Conservation (phyloP, 2,888 invertebrate species). For the Campoplex capitator region DNA sequence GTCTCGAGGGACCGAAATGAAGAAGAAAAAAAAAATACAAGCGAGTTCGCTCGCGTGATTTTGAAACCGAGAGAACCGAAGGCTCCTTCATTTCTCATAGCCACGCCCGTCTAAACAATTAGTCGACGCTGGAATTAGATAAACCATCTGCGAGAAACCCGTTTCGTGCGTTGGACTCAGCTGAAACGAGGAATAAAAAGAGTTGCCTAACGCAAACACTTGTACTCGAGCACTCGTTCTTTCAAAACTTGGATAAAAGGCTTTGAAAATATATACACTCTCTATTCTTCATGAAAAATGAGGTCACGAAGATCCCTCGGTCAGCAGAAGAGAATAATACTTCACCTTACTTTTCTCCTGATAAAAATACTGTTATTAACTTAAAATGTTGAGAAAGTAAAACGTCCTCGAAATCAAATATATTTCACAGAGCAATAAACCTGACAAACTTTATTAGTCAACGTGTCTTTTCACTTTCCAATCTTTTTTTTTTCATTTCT, state of each 20-base stretch:
- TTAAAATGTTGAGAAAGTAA: background rate
- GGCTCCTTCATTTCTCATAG: slow-evolving; percentile 45
- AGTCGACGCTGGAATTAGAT: slow-evolving; percentile 43
- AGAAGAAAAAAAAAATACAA: slow-evolving; percentile 23
- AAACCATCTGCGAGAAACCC: slow-evolving; percentile 29
- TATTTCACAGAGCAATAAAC: background rate
- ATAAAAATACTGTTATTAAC: background rate
- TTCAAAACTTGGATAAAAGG: background rate
- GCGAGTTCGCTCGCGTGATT: slow-evolving; percentile 30
- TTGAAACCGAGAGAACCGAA: slow-evolving; percentile 35
- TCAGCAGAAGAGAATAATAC: background rate
- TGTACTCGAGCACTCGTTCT: background rate
- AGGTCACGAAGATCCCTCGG: slow-evolving; percentile 2
- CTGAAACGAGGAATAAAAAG: slow-evolving; percentile 14
- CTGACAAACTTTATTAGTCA: background rate
- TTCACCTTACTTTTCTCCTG: background rate
- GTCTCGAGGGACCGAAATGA: slow-evolving; percentile 10
- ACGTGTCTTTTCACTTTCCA: background rate
- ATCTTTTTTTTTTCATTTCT: background rate
- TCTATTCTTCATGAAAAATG: slow-evolving; percentile 19
- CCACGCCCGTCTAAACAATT: slow-evolving; percentile 63
- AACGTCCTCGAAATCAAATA: background rate
- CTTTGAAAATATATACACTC: background rate
- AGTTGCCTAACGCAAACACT: slow-evolving; percentile 15
- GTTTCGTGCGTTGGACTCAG: slow-evolving; percentile 3